These are phyloP conservation scores for Oegoconia quadripuncta DNA, from an alignment of 2,888 invertebrate species.

Conservation along the genomic window DNA sequence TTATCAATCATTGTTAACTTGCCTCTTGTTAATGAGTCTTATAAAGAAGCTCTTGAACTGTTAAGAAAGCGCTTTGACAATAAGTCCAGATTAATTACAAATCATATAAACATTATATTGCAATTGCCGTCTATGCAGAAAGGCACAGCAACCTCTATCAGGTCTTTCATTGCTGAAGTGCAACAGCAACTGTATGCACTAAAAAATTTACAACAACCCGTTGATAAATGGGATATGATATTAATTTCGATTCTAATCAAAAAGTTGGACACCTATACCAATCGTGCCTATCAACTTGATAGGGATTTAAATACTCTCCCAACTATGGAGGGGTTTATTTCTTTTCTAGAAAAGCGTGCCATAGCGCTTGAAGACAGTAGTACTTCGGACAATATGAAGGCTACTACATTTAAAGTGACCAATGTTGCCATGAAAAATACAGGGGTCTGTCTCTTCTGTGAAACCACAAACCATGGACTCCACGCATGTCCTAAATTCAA, in stretches of 20 bases:
- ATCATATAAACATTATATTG: constrained; percentile 12
- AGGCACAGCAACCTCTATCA: constrained; percentile 18
- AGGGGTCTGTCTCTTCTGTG: not conserved
- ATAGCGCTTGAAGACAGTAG: not conserved
- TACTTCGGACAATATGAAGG: no score
- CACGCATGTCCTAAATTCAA: constrained; percentile 10
- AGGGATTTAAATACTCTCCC: not conserved
- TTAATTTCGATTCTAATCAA: no score
- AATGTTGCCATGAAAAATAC: no score
- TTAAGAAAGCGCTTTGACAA: constrained; percentile 14
- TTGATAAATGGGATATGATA: constrained; percentile 9
- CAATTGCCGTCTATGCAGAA: constrained; percentile 15
- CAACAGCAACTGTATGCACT: constrained; percentile 7
- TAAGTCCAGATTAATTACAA: constrained; percentile 5
- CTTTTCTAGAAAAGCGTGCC: not conserved
- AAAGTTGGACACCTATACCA: constrained; percentile 14
- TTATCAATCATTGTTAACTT: constrained; percentile 12
- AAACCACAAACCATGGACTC: constrained; percentile 6
- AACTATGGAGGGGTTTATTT: not conserved
- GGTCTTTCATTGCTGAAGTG: constrained; percentile 14
- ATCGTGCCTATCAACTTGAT: constrained; percentile 10
- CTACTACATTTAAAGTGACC: no score
- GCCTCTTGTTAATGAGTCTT: constrained; percentile 11
- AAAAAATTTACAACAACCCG: constrained; percentile 3
- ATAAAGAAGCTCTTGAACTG: constrained; percentile 10